phyloP scores from a whole-genome alignment of 1,140 invertebrate species.

The Tetramorium alpestre region DNA sequence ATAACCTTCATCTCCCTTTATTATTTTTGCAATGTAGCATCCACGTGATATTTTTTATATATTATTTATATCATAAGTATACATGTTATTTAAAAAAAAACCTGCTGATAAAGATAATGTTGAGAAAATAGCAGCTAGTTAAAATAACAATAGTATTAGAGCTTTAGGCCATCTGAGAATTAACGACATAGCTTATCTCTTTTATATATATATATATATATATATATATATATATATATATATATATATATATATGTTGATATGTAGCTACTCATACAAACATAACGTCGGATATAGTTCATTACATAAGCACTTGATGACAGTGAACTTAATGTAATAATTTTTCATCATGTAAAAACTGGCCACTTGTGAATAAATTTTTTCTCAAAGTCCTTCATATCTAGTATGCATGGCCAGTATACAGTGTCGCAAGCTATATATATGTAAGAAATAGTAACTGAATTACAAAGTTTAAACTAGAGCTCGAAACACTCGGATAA shows the following conservation, averaged over 20 bases:
- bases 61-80: constrained; percentile 65
- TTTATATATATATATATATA: not conserved
- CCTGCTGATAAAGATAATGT: constrained; percentile 15
- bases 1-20: constrained; percentile 37
- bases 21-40: constrained; percentile 51
- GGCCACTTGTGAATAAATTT: constrained; percentile 42
- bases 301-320: constrained; percentile 33
- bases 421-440: constrained; percentile 73
- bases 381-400: constrained; percentile 45
- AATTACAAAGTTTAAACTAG: not conserved
- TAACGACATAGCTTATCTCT: not conserved
- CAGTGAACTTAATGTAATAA: constrained; percentile 19
- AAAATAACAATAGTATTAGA: constrained; percentile 30
- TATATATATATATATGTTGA: constrained; percentile 11
- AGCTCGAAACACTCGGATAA: too few relatives aligned
- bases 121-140: constrained; percentile 32
- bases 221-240: not conserved
- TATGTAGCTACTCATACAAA: constrained; percentile 1
- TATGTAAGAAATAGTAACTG: not conserved
- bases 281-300: constrained; percentile 50
- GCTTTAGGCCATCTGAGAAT: constrained; percentile 24
- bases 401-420: constrained; percentile 62
- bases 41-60: constrained; percentile 26
- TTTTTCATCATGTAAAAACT: constrained; percentile 43
- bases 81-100: constrained; percentile 20